Conservation (phyloP, 2,888 invertebrate genomes). For the Galerucella nymphaeae region DNA sequence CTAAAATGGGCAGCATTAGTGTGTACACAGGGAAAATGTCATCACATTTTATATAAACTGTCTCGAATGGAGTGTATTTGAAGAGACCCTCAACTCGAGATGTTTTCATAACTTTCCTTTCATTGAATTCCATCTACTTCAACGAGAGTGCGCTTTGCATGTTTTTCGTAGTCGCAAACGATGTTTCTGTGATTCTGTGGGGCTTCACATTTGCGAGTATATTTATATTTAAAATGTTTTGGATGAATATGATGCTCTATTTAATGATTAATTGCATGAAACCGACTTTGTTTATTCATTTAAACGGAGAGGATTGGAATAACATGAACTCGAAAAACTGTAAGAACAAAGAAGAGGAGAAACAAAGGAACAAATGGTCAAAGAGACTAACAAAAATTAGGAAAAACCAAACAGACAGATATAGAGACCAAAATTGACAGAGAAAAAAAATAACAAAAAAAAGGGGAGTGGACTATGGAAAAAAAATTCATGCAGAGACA, state of each 20-base stretch:
- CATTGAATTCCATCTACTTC: constrained; percentile 42
- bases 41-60: constrained; percentile 51
- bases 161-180: constrained; percentile 35
- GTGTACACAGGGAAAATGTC: constrained; percentile 53
- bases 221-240: constrained; percentile 16
- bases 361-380: too few species aligned
- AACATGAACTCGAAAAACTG: too few species aligned
- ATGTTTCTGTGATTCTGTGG: constrained; percentile 21
- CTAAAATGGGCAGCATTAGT: constrained; percentile 55
- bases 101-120: constrained; percentile 49
- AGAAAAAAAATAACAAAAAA: too few species aligned
- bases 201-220: constrained; percentile 15
- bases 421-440: too few species aligned
- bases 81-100: constrained; percentile 44
- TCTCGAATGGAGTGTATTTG: constrained; percentile 47
- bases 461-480: too few species aligned
- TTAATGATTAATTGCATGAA: neutral
- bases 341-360: too few species aligned
- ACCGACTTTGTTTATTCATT: neutral
- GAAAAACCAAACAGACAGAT: too few species aligned
- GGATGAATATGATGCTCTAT: neutral
- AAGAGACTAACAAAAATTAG: too few species aligned
- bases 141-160: constrained; percentile 36
- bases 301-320: neutral
- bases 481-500: too few species aligned